Conservation (phyloP, 2,888 invertebrate genomes). For the Druceiella hillmani region DNA sequence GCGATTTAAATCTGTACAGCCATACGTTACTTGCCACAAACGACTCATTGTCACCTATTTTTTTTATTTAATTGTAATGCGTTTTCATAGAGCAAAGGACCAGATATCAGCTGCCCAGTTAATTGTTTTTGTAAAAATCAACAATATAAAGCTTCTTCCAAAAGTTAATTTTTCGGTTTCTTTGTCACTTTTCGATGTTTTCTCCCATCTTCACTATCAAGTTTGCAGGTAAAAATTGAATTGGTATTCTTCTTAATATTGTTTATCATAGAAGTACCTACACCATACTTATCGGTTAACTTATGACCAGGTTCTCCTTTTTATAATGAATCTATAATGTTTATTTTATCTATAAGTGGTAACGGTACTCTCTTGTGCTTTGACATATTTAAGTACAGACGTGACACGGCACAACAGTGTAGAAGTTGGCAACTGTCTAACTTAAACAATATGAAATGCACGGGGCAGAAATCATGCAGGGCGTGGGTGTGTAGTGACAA, state of each 20-base stretch:
- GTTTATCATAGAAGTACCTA: conserved; percentile 26
- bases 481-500: conserved; percentile 6
- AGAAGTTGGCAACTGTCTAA: conserved; percentile 1
- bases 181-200: conserved; percentile 25
- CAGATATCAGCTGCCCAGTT: no score
- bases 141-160: conserved; percentile 24
- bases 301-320: conserved; percentile 25
- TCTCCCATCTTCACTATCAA: conserved; percentile 23
- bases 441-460: conserved; percentile 6
- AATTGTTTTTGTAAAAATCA: conserved; percentile 26
- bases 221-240: conserved; percentile 26
- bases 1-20: conserved; percentile 23
- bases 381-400: conserved; percentile 18
- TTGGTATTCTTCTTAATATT: conserved; percentile 26
- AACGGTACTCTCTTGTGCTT: conserved; percentile 26
- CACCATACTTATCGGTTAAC: conserved; percentile 26
- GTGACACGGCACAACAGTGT: conserved; percentile 8
- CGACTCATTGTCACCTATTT: conserved; percentile 22
- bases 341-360: conserved; percentile 25
- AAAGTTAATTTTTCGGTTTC: conserved; percentile 25
- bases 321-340: conserved; percentile 26
- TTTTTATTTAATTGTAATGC: conserved; percentile 24
- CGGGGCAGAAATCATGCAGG: conserved; percentile 4
- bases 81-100: conserved; percentile 25
- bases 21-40: conserved; percentile 26